Base-by-base conservation (phyloP, 2,113 vertebrate genomes). In the Pteronura brasiliensis region DNA sequence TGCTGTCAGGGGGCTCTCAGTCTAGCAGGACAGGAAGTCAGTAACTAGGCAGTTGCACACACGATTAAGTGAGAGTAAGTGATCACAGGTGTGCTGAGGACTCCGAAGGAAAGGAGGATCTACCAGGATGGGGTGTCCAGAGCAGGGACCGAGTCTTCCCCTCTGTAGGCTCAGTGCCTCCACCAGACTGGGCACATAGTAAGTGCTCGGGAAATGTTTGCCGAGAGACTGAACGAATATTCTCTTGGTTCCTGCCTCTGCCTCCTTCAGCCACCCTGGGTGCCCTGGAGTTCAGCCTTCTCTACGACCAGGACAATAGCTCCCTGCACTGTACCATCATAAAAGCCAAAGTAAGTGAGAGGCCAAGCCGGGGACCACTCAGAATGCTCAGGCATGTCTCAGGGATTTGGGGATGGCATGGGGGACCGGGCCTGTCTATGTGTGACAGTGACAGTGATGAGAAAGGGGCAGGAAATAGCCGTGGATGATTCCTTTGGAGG, bases 251-350 rank as follows among this genome's bases (percentile, higher is more conserved):
- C 72, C 94, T 44, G 18, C 88, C 88, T 94, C 63, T 93, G 65
- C 72, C 55, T 55, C 29, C 27, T 20, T 71, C 98, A 99, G 99
- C 99, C 63, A 99, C 99, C 0, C 98, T 99, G 98, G 99, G 99
- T 47, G 99, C 99, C 1, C 98, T 99, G 96, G 99, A 99, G 96
- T 99, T 99, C 99, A 99, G 99, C 97, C 99, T 99, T 89, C 99
- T 99, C 59, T 99, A 99, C 0, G 99, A 99, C 97, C 99, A 99
- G 98, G 99, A 99, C 47, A 99, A 99, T 98, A 99, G 98, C 98
- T 99, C 99, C 93, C 98, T 99, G 96, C 99, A 99, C 84, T 99
- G 99, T 98, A 99, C 99, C 98, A 99, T 99, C 97, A 98, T 99
- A 94, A 99, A 99, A 98, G 99, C 98, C 97, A 99, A 99, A 99